Evolutionary conservation across 2,797 vertebrate species (phyloP), one percentile per base, ranked within the genome.

Genomic region (Lepidocolaptes lacrymiger): DNA sequence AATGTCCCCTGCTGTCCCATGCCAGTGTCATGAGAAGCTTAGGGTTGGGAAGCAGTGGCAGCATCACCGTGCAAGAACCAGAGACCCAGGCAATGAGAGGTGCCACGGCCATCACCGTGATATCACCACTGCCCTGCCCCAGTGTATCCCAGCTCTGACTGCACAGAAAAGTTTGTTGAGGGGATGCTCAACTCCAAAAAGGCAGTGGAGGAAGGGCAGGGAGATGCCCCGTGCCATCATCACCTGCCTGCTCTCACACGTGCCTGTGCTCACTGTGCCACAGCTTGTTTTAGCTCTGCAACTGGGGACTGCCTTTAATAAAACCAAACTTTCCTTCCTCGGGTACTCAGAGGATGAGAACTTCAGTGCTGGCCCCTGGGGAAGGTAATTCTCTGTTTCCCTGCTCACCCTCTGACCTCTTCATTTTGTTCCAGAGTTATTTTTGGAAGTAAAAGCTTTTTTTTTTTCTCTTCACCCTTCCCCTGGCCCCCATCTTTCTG

Each of bases 391-490:
- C 85, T 93, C 59, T 1, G 1, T 91, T 95, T 94, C 63, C 49
- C 46, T 32, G 32, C 62, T 74, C 14, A 3, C 83, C 79, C 93
- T 74, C 69, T 0, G 26, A 96, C 55, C 96, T 79, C 76, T 68
- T 41, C 32, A 0, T 88, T 95, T 96, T 96, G 89, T 91, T 96
- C 46, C 4, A 11, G 27, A 55, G 95, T 81, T 94, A 96, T 95
- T 97, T 95, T 85, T 87, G 92, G 93, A 91, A 85, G 41, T 85
- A 95, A 97, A 97, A 97, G 94, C 95, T 95, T 95, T 95, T 92
- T 93, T 54, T n/a, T n/a, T 39, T 39, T 39, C 9, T 41, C 79
- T 49, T 44, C 11, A 2, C 55, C 92, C 85, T 94, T 39, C 54
- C 37, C 16, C 55, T 73, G 46, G 59, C 63, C 74, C 51, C 73